Evolutionary conservation across 2,888 invertebrate genomes (phyloP).

Genomic region (Pilophorus perplexus): DNA sequence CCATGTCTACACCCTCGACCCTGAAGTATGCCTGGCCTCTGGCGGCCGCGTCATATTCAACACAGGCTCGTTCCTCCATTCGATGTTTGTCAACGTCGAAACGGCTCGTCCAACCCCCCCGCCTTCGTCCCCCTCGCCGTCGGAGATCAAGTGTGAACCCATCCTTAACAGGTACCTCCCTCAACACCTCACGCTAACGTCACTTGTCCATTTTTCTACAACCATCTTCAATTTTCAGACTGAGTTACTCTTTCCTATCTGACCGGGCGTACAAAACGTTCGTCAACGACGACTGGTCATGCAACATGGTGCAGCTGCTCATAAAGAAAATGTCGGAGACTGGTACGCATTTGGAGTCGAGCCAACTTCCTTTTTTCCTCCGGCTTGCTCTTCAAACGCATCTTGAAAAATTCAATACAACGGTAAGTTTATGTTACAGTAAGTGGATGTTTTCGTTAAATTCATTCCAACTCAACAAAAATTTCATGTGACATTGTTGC

Average conservation of each 20-base stretch:
- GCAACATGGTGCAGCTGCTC: constrained; percentile 43
- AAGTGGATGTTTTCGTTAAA: neutral
- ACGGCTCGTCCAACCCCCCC: neutral
- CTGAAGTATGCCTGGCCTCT: constrained; percentile 54
- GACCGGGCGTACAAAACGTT: constrained; percentile 42
- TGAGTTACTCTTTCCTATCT: constrained; percentile 43
- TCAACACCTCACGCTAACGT: neutral
- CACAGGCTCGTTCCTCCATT: constrained; percentile 81
- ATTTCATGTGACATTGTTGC: neutral
- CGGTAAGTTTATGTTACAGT: neutral
- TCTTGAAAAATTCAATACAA: constrained; percentile 28
- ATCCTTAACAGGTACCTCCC: constrained; percentile 16
- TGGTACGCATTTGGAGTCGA: constrained; percentile 42
- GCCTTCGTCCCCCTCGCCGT: neutral
- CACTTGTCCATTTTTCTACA: neutral
- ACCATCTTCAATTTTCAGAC: constrained; percentile 44
- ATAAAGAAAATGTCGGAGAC: constrained; percentile 41
- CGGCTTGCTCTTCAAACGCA: constrained; percentile 44
- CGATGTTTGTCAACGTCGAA: constrained; percentile 62
- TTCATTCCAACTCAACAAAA: neutral
- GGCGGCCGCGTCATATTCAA: constrained; percentile 64
- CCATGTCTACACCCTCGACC: constrained; percentile 71
- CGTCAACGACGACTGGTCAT: constrained; percentile 44
- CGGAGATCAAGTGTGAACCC: constrained; percentile 22
- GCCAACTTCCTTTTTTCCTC: constrained; percentile 41